Evolutionary conservation across 2,888 invertebrate genomes (phyloP).

Genomic region (Punctoribates punctum): DNA sequence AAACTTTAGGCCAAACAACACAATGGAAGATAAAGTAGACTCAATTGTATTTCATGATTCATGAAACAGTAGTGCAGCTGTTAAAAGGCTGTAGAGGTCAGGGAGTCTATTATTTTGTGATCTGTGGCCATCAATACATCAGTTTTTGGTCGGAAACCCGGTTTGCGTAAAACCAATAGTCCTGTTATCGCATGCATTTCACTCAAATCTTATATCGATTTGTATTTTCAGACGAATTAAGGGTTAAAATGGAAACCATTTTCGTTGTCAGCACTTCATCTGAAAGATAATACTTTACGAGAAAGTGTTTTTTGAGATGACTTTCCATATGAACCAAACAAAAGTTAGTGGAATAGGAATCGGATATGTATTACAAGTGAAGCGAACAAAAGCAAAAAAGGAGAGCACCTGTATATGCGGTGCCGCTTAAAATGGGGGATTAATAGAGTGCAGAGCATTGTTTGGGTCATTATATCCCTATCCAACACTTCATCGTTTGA

Average conservation of each 20-base stretch:
- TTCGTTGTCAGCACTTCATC: too few species aligned
- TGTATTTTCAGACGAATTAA: too few species aligned
- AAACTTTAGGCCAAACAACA: not conserved
- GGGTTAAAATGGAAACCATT: too few species aligned
- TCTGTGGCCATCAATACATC: not conserved
- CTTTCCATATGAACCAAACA: not conserved
- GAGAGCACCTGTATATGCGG: conserved; percentile 22
- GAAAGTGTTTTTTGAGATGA: not conserved
- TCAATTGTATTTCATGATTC: not conserved
- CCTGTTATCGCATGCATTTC: too few species aligned
- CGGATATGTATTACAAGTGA: conserved; percentile 26
- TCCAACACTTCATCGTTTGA: conserved; percentile 16
- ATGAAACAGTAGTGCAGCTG: conserved; percentile 7
- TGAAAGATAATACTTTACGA: too few species aligned
- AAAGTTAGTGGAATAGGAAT: not conserved
- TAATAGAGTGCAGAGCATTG: not conserved
- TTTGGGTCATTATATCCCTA: not conserved
- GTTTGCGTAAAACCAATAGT: not conserved
- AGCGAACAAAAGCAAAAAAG: conserved; percentile 4
- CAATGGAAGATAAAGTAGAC: too few species aligned
- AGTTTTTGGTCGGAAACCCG: not conserved
- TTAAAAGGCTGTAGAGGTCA: conserved; percentile 11
- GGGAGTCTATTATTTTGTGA: not conserved
- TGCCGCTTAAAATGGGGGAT: not conserved
- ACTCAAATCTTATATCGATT: not conserved